phyloP scores from a whole-genome alignment of 2,113 vertebrate genomes.

The Protobothrops flavoviridis region DNA sequence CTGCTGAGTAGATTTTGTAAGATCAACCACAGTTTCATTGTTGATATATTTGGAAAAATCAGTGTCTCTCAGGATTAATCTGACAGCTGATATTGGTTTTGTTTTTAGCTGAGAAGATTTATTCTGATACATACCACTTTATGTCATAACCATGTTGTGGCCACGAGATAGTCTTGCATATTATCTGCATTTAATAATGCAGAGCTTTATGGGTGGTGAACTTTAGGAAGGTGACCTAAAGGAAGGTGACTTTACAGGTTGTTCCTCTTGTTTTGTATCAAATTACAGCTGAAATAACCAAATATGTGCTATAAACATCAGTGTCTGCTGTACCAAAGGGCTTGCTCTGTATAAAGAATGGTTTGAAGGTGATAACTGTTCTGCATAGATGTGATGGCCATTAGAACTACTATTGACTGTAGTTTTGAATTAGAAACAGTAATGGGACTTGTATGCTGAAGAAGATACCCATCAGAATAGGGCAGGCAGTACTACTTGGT shows the following conservation, averaged over 20 bases:
- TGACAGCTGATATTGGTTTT: not conserved
- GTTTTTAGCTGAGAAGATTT: not conserved
- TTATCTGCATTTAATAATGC: not conserved
- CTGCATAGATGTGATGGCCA: not conserved
- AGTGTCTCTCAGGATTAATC: not conserved
- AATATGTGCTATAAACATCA: not conserved
- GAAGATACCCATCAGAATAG: not conserved
- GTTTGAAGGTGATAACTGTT: not conserved
- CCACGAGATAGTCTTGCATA: not conserved
- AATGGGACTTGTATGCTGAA: not conserved
- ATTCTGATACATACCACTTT: not conserved
- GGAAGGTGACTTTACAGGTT: not conserved
- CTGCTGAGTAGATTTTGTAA: not conserved
- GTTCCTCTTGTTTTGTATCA: not conserved
- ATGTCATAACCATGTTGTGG: not conserved
- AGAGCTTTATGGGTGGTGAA: not conserved
- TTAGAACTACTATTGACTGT: not conserved
- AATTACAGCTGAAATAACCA: not conserved
- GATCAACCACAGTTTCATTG: not conserved
- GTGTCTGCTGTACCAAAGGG: not conserved
- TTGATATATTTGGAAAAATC: not conserved
- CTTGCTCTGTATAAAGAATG: not conserved
- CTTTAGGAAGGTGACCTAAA: not conserved
- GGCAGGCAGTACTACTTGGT: not conserved
- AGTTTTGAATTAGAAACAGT: not conserved